A percentile compares a stretch with the other conserved stretches of the same genome.
phyloP scores from a whole-genome alignment of 2,888 invertebrate species.

The Drosophila setosimentum region DNA sequence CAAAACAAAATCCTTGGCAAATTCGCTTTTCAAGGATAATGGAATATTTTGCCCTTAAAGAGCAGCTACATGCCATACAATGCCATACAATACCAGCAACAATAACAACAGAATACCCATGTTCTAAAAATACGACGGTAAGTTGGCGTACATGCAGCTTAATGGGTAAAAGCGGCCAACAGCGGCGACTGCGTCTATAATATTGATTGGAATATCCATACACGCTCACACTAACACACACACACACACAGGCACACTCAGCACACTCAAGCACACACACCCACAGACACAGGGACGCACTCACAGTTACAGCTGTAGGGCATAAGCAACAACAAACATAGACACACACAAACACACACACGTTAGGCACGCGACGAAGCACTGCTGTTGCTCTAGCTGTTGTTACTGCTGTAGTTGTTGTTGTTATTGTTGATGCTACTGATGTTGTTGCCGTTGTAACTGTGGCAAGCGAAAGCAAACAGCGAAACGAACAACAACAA shows the following conservation, averaged over 20 bases:
- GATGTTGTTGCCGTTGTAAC: slow-evolving; percentile 35
- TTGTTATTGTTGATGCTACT: slow-evolving; percentile 30
- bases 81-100: slow-evolving; percentile 30
- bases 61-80: slow-evolving; percentile 67
- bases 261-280: slow-evolving; percentile 22
- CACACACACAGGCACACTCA: background rate
- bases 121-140: slow-evolving; percentile 80
- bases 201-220: slow-evolving; percentile 76
- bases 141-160: slow-evolving; percentile 78
- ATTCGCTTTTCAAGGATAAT: slow-evolving; percentile 81
- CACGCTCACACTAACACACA: slow-evolving; percentile 29
- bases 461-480: slow-evolving; percentile 73
- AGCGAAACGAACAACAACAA: slow-evolving; percentile 74
- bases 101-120: slow-evolving; percentile 52
- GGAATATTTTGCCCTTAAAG: slow-evolving; percentile 72
- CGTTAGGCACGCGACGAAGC: slow-evolving; percentile 36
- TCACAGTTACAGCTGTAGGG: slow-evolving; percentile 61
- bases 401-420: slow-evolving; percentile 26
- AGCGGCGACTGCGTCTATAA: slow-evolving; percentile 74
- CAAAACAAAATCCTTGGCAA: slow-evolving; percentile 69
- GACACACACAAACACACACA: slow-evolving; percentile 43
- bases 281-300: slow-evolving; percentile 28
- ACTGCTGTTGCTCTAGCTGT: slow-evolving; percentile 38
- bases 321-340: slow-evolving; percentile 52
- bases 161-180: slow-evolving; percentile 78